Percentiles rank a stretch among this genome's conserved stretches.
phyloP scores from a whole-genome alignment of 2,113 vertebrate genomes.

The Coryphaenoides rupestris region DNA sequence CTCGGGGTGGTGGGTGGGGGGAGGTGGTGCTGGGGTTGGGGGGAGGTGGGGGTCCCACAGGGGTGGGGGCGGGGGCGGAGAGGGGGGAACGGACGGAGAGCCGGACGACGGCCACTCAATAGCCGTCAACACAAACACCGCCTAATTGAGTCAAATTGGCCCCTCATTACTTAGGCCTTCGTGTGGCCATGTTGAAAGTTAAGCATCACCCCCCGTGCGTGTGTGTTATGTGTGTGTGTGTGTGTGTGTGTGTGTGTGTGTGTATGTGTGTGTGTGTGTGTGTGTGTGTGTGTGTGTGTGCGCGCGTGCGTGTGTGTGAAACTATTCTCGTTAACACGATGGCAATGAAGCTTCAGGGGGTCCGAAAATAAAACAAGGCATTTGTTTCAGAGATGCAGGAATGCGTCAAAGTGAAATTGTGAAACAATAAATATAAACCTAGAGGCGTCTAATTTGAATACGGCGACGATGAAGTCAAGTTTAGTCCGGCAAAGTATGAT shows the following conservation, averaged over 20 bases:
- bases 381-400: conserved; percentile 5
- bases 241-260: background rate
- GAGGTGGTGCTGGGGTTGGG: background rate
- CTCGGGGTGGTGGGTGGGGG: conserved; percentile 47
- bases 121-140: conserved; percentile 61
- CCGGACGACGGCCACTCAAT: conserved; percentile 44
- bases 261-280: background rate
- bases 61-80: too few relatives aligned
- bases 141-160: conserved; percentile 65
- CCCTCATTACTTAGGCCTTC: conserved; percentile 53
- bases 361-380: background rate
- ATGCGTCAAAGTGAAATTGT: background rate
- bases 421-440: background rate
- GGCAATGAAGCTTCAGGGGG: too few relatives aligned
- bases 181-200: conserved; percentile 34
- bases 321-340: too few relatives aligned
- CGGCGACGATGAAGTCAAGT: too few relatives aligned
- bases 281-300: background rate
- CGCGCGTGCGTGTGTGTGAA: background rate
- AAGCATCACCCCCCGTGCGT: background rate
- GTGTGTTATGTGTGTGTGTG: background rate
- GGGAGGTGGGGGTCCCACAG: conserved; percentile 40
- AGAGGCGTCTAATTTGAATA: too few relatives aligned
- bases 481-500: too few relatives aligned
- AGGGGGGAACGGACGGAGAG: conserved; percentile 27